These are phyloP conservation scores for Malaclemys terrapin DNA, from an alignment of 2,113 vertebrate genomes.

Conservation along the genomic window DNA sequence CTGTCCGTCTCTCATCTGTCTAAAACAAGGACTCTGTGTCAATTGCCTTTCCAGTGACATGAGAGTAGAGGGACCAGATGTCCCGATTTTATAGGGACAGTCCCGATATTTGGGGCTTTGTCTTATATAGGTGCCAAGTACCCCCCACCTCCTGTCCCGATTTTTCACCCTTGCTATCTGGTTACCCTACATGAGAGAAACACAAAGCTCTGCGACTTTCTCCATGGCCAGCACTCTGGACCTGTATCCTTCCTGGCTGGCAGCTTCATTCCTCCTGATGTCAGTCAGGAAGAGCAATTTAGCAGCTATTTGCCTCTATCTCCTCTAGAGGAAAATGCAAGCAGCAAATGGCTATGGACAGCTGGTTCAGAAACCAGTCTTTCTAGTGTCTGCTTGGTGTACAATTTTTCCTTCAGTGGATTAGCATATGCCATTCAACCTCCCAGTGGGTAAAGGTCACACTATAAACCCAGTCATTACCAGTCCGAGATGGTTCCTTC, in stretches of 20 bases:
- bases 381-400: neutral
- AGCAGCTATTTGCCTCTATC: neutral
- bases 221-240: neutral
- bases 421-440: neutral
- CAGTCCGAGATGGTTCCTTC: neutral
- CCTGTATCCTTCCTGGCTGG: neutral
- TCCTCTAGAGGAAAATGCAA: neutral
- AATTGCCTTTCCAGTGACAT: fast-evolving
- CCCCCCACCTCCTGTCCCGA: too few species aligned
- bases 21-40: fast-evolving
- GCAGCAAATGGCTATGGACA: neutral
- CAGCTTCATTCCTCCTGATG: neutral
- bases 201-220: fast-evolving
- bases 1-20: neutral
- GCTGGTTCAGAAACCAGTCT: fast-evolving
- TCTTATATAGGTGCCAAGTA: too few species aligned
- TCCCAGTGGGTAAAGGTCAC: neutral
- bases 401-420: neutral
- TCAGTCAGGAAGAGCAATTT: neutral
- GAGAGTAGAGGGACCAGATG: neutral
- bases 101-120: too few species aligned
- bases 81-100: too few species aligned
- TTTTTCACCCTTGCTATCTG: too few species aligned
- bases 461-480: neutral
- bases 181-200: fast-evolving